Evolutionary conservation across 2,113 vertebrate genomes (phyloP).

Genomic region (Zootoca vivipara): DNA sequence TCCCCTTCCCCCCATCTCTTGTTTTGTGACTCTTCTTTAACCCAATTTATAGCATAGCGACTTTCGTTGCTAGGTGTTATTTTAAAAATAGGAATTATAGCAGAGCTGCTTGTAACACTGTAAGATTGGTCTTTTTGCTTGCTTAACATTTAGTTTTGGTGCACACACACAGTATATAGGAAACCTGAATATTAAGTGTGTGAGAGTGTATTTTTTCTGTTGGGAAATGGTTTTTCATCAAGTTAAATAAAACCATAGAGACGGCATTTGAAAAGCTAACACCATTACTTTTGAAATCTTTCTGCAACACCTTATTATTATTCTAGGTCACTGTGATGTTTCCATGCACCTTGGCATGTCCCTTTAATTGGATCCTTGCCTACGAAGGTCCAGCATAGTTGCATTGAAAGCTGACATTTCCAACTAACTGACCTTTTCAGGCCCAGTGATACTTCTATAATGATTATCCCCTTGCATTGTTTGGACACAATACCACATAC

Average conservation of each 20-base stretch:
- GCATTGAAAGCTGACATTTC: constrained; percentile 99
- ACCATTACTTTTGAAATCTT: constrained; percentile 72
- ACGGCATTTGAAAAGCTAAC: constrained; percentile 66
- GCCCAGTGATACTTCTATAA: constrained; percentile 92
- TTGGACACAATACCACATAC: constrained; percentile 87
- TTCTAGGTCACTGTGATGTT: constrained; percentile 75
- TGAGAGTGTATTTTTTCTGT: constrained; percentile 37
- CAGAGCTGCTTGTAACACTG: too few species aligned
- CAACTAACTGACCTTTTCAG: constrained; percentile 99
- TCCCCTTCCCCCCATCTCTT: not conserved
- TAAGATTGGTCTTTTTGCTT: not conserved
- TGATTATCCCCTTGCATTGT: constrained; percentile 95
- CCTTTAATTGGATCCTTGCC: constrained; percentile 96
- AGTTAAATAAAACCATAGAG: constrained; percentile 67
- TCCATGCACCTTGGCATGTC: constrained; percentile 78
- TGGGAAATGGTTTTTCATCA: constrained; percentile 66
- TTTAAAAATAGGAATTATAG: not conserved
- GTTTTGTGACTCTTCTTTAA: not conserved
- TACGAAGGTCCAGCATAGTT: constrained; percentile 85
- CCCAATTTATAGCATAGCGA: not conserved
- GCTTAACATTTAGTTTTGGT: constrained; percentile 48
- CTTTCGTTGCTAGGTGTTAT: not conserved
- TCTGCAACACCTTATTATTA: constrained; percentile 74
- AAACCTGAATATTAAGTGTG: not conserved
- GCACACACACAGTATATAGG: constrained; percentile 2